phyloP scores from a whole-genome alignment of 2,797 vertebrate genomes.

The Anabacerthia variegaticeps region DNA sequence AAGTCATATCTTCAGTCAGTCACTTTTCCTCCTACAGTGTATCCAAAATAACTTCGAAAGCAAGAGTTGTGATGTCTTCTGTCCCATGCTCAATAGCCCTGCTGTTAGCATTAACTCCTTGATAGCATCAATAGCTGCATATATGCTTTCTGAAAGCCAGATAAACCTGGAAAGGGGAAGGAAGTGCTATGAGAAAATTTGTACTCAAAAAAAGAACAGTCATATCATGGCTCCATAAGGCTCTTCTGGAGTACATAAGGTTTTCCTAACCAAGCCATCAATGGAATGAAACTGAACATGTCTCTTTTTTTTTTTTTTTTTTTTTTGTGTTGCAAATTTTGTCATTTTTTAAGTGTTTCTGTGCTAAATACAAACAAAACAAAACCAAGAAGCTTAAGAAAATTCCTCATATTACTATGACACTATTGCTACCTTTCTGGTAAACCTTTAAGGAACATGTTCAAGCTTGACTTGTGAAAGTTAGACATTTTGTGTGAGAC shows the following conservation, averaged over 20 bases:
- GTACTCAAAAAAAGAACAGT: neutral
- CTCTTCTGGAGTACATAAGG: neutral
- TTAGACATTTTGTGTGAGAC: neutral
- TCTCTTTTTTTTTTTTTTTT: neutral
- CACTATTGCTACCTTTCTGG: neutral
- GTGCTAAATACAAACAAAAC: neutral
- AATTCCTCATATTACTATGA: neutral
- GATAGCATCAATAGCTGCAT: neutral
- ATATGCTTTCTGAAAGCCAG: neutral
- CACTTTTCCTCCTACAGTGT: neutral
- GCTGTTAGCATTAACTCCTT: neutral
- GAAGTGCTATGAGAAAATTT: neutral
- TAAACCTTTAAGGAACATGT: neutral
- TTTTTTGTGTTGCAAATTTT: no score
- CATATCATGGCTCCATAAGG: neutral
- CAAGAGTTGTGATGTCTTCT: neutral
- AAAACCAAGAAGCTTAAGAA: neutral
- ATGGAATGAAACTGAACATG: neutral
- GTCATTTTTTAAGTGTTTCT: neutral
- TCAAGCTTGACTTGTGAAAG: neutral
- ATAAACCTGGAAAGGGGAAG: neutral
- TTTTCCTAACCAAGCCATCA: neutral
- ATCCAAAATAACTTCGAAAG: neutral
- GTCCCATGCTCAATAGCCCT: neutral
- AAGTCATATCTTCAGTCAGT: neutral